These are phyloP conservation scores for Hipposideros armiger DNA, from an alignment of 2,113 vertebrate genomes.

Conservation along the genomic window DNA sequence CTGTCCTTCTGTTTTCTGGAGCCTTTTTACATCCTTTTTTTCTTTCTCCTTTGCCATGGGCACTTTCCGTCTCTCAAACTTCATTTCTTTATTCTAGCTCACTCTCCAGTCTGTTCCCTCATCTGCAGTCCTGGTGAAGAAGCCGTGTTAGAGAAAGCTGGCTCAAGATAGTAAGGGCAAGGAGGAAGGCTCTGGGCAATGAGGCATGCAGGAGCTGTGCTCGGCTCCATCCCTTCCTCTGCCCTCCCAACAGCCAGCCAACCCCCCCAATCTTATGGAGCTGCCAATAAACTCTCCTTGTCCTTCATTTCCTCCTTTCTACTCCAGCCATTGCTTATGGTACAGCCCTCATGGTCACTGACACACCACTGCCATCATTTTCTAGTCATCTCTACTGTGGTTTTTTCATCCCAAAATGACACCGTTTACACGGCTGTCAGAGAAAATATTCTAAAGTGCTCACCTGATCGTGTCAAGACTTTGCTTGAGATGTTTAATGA, in stretches of 20 bases:
- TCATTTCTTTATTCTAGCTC: background rate
- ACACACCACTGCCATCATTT: background rate
- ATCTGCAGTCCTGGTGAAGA: background rate
- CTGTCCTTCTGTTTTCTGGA: background rate
- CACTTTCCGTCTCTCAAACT: background rate
- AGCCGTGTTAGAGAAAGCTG: background rate
- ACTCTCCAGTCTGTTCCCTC: background rate
- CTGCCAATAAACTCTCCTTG: background rate
- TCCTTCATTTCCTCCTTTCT: background rate
- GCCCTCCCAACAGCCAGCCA: background rate
- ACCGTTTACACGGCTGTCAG: background rate
- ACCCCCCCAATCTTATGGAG: background rate
- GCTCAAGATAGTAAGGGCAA: slow-evolving; percentile 29
- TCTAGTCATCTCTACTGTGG: background rate
- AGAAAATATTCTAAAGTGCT: background rate
- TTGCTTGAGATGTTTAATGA: background rate
- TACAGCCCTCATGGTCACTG: background rate
- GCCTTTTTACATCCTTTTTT: background rate
- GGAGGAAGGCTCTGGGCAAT: background rate
- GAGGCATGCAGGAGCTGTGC: background rate
- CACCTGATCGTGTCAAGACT: background rate
- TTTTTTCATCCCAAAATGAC: background rate
- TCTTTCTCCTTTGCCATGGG: background rate
- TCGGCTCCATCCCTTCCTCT: background rate
- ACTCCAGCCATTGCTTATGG: background rate